These are phyloP conservation scores for Strigamia crassipes DNA, from an alignment of 2,888 invertebrate genomes.

Conservation along the genomic window DNA sequence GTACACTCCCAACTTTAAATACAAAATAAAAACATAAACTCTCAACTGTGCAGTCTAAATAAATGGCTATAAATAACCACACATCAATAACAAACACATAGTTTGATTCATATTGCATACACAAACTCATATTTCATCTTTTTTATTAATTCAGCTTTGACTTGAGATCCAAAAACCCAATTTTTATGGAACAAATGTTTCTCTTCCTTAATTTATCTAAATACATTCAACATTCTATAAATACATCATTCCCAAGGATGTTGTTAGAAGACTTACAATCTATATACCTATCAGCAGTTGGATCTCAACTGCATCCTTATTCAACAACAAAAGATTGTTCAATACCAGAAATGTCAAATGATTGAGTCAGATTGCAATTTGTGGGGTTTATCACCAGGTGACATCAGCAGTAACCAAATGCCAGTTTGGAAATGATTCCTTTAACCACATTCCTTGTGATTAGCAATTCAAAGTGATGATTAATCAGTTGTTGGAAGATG, in stretches of 20 bases:
- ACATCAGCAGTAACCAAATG: not conserved
- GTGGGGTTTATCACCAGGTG: not conserved
- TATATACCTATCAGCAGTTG: not conserved
- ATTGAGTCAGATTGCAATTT: not conserved
- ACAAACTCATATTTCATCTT: not conserved
- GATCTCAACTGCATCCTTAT: not conserved
- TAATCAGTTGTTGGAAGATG: not conserved
- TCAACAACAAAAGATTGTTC: not conserved
- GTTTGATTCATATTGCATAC: not conserved
- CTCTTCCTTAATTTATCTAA: not conserved
- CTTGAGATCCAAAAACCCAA: not conserved
- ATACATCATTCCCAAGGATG: not conserved
- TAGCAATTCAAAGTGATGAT: conserved; percentile 15
- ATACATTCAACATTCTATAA: not conserved
- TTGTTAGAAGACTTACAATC: too few species aligned
- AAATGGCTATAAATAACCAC: not conserved
- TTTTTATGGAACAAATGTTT: not conserved
- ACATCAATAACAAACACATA: not conserved
- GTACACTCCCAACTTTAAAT: not conserved
- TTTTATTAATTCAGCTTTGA: not conserved
- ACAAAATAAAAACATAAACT: not conserved
- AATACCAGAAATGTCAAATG: conserved; percentile 2
- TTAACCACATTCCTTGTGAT: not conserved
- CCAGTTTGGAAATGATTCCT: not conserved
- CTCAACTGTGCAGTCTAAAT: not conserved